A percentile compares a stretch with the other conserved stretches of the same genome.
Conservation (phyloP, 2,888 invertebrate species). For the Caenorhabditis virilis region DNA sequence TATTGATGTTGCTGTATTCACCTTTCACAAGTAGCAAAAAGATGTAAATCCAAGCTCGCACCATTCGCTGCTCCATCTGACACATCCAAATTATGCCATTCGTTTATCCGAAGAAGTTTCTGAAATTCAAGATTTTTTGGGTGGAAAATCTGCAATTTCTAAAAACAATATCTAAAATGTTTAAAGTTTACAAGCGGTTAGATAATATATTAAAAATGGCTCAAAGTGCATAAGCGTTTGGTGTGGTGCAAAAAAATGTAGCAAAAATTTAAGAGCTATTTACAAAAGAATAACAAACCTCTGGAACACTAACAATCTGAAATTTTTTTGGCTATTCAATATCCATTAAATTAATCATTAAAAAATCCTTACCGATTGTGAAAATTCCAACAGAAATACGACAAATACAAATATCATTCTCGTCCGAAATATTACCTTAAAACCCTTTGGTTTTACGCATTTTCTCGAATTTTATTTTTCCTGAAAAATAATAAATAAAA, state of each 20-base stretch:
- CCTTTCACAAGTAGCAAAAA: constrained; percentile 42
- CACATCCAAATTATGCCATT: constrained; percentile 19
- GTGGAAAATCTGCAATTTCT: background rate
- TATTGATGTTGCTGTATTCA: constrained; percentile 1
- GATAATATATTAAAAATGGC: too few relatives aligned
- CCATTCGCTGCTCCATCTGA: constrained; percentile 11
- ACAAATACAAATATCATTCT: constrained; percentile 5
- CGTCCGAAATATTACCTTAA: background rate
- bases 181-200: too few relatives aligned
- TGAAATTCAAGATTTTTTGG: constrained; percentile 14
- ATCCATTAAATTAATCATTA: too few relatives aligned
- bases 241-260: too few relatives aligned
- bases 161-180: too few relatives aligned
- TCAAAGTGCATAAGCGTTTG: too few relatives aligned
- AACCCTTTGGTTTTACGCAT: background rate
- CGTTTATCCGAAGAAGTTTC: constrained; percentile 35
- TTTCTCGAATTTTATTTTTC: background rate
- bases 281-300: too few relatives aligned
- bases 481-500: background rate
- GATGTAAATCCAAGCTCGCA: constrained; percentile 26
- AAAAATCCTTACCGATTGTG: constrained; percentile 2
- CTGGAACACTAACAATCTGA: background rate
- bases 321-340: background rate
- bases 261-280: too few relatives aligned
- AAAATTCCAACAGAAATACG: constrained; percentile 1